These are phyloP conservation scores for Poeciliopsis prolifica DNA, from an alignment of 2,113 vertebrate species.

Conservation along the genomic window DNA sequence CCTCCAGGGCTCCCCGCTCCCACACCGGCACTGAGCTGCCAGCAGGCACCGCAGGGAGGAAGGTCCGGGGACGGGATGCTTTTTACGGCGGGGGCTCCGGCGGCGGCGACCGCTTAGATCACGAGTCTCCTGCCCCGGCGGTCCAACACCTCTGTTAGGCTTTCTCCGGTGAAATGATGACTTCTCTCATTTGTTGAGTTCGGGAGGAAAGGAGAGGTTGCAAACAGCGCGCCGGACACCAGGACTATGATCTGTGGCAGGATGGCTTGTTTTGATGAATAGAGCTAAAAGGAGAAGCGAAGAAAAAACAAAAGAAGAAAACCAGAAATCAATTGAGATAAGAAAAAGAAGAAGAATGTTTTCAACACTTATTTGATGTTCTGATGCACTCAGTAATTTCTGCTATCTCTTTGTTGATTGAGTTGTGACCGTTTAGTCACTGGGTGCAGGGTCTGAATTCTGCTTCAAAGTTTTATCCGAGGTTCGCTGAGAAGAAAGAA, in stretches of 20 bases:
- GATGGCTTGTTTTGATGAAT: constrained; percentile 26
- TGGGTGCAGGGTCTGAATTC: constrained; percentile 87
- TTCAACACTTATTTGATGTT: neutral
- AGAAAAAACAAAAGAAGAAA: neutral
- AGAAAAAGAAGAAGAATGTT: neutral
- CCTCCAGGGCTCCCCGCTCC: constrained; percentile 44
- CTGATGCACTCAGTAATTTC: constrained; percentile 22
- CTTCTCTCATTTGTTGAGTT: constrained; percentile 16
- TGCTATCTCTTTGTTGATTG: neutral
- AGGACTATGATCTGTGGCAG: constrained; percentile 90
- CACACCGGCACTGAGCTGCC: constrained; percentile 11
- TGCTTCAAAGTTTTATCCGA: constrained; percentile 71
- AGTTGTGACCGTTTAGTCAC: constrained; percentile 48
- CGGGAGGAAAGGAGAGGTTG: constrained; percentile 4
- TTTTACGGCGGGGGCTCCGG: constrained; percentile 86
- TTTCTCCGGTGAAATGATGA: constrained; percentile 15
- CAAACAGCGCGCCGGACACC: constrained; percentile 62
- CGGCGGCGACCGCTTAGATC: constrained; percentile 69
- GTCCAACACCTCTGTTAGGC: neutral
- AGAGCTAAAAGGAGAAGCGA: neutral
- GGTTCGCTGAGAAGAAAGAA: constrained; percentile 23
- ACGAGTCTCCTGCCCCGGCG: constrained; percentile 73
- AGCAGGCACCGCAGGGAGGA: constrained; percentile 52
- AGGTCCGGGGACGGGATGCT: constrained; percentile 67
- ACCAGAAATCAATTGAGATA: neutral